Base-by-base conservation (phyloP, 2,888 invertebrate genomes). In the Xiphydria camelus region DNA sequence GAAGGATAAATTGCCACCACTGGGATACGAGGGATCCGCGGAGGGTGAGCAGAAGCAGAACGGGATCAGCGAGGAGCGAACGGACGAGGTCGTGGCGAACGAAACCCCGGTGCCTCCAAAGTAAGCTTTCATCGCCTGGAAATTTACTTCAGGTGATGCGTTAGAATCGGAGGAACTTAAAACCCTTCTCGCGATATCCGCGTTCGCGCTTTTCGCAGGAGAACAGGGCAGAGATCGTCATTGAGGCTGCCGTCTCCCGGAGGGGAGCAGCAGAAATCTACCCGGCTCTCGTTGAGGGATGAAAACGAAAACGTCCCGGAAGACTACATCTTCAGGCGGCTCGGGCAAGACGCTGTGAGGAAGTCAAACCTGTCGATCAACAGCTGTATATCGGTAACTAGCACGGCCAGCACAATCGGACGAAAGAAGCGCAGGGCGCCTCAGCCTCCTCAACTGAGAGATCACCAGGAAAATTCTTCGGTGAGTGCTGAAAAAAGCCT, bases 401-500 rank as follows among this genome's bases (percentile, higher is more conserved):
- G 72, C 41, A 80, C 82, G 1, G 76, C 80, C 32, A 79, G 82
- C 36, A 78, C 80, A 22, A 79, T 79, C 22, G 74, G 80, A 9
- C 79, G 83, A 20, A 86, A 85, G 75, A 86, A 86, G 71, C 80
- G 83, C 52, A 79, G 80, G 49, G 85, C 85, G 1, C 83, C 86
- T 0, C 79, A 78, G 37, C 83, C 84, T 4, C 86, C 79, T 17
- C 58, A 67, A 15, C 59, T 52, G 3, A 50, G 45, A 36, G 63
- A 66, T 31, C 45, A 59, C 12, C 25, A 63, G 41, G 62, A 69
- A 47, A 46, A 45, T 7, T 35, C 55, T 12, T 55, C 65, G 54
- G 69, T 64, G 44, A 37, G 49, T 37, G 12, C n/a, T n/a, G n/a
- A n/a, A n/a, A n/a, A n/a, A n/a, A n/a, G n/a, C n/a, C n/a, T 4